These are phyloP conservation scores for Gadus chalcogrammus DNA, from an alignment of 2,113 vertebrate genomes.

Conservation along the genomic window DNA sequence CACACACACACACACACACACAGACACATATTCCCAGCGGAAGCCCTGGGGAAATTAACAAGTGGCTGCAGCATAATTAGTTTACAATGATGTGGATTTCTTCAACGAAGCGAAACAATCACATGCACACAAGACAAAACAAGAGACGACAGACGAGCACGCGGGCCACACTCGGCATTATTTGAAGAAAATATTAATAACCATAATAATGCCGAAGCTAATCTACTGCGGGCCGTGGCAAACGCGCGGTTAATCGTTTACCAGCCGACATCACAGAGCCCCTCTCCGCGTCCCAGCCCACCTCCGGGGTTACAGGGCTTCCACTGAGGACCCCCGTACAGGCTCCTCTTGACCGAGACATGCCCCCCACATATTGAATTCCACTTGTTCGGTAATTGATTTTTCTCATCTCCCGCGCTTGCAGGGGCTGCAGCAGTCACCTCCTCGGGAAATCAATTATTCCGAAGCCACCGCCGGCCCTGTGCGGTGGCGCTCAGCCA, in stretches of 20 bases:
- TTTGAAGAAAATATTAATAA: neutral
- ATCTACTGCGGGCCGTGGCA: neutral
- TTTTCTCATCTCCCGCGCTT: constrained; percentile 46
- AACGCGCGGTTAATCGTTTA: neutral
- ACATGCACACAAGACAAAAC: constrained; percentile 9
- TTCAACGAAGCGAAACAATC: constrained; percentile 43
- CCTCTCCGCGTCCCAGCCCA: neutral
- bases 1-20: neutral
- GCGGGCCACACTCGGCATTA: neutral
- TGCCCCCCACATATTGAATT: constrained; percentile 35
- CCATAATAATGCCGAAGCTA: too few relatives aligned
- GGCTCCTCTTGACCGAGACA: constrained; percentile 13
- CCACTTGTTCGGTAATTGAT: constrained; percentile 59
- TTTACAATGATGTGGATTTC: constrained; percentile 31
- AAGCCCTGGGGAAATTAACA: constrained; percentile 40
- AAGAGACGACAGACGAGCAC: neutral
- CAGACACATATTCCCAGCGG: constrained; percentile 12
- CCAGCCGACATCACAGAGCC: neutral
- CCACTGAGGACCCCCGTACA: neutral
- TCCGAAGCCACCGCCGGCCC: constrained; percentile 39
- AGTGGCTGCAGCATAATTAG: constrained; percentile 53
- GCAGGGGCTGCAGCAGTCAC: constrained; percentile 38
- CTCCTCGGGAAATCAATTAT: constrained; percentile 55
- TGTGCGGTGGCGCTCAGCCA: constrained; percentile 15
- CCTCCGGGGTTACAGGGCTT: constrained; percentile 3